Conservation (phyloP, 1,140 invertebrate species). For the Drosophila miranda region DNA sequence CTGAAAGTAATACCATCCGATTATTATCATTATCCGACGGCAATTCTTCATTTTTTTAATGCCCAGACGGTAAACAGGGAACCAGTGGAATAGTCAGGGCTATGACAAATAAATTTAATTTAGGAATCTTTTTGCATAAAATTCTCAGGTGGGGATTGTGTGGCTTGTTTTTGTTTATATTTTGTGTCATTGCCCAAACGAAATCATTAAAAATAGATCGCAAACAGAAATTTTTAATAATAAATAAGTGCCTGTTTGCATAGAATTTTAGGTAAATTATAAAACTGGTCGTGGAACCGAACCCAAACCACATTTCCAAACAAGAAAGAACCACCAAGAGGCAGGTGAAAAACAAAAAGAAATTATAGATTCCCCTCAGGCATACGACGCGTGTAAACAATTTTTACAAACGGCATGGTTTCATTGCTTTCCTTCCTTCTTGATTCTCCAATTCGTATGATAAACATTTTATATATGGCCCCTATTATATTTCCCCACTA, state of each 20-base stretch:
- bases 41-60: constrained; percentile 16
- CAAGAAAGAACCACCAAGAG: no score
- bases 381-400: neutral
- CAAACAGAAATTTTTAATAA: constrained; percentile 3
- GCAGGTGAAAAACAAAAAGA: no score
- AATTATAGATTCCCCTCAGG: no score
- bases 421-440: no score
- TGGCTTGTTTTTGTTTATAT: constrained; percentile 32
- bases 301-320: no score
- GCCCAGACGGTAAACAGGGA: neutral
- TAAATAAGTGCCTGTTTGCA: constrained; percentile 5
- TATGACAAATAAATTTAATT: constrained; percentile 29
- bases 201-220: constrained; percentile 32
- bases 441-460: no score
- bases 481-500: no score
- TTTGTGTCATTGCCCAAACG: constrained; percentile 12
- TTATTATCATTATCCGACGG: constrained; percentile 10
- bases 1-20: neutral
- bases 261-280: neutral
- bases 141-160: constrained; percentile 42
- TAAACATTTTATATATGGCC: no score
- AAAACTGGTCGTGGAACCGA: no score
- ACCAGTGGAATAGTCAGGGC: neutral
- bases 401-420: neutral
- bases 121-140: constrained; percentile 26